Percentiles rank a stretch among this genome's conserved stretches.
Conservation (phyloP, 2,797 vertebrate species). For the Gobionotothen gibberifrons region DNA sequence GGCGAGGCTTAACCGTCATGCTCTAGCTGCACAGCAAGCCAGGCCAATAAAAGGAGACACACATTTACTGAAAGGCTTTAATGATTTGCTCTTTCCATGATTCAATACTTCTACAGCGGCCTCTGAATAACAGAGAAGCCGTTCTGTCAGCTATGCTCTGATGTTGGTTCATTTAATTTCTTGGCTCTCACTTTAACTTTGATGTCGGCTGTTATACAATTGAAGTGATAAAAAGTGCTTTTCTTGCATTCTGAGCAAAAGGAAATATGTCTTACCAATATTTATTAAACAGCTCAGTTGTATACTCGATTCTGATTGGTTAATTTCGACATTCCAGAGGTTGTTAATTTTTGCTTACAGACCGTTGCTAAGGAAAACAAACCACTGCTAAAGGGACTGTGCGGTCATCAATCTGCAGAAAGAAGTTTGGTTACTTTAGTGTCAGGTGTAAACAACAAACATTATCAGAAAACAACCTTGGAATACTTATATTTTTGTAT, state of each 20-base stretch:
- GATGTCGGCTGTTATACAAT: constrained; percentile 52
- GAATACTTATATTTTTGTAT: too few species aligned
- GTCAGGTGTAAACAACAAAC: too few species aligned
- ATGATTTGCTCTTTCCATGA: constrained; percentile 61
- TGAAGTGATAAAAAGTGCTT: constrained; percentile 31
- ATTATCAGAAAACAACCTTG: too few species aligned
- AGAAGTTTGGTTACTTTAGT: too few species aligned
- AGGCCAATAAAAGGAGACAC: constrained; percentile 49
- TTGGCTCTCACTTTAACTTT: constrained; percentile 43
- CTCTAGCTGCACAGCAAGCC: constrained; percentile 45
- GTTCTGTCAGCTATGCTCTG: constrained; percentile 37
- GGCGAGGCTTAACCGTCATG: constrained; percentile 48
- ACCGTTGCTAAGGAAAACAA: too few species aligned
- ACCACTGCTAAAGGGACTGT: too few species aligned
- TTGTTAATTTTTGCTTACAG: too few species aligned
- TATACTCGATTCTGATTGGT: too few species aligned
- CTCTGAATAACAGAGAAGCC: constrained; percentile 29
- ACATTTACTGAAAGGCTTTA: constrained; percentile 40
- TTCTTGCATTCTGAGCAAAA: constrained; percentile 21
- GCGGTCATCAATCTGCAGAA: too few species aligned
- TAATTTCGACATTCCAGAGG: too few species aligned
- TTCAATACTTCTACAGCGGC: constrained; percentile 31
- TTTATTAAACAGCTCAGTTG: too few species aligned
- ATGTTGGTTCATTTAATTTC: constrained; percentile 57
- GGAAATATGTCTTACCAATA: background rate